Evolutionary conservation across 2,797 vertebrate species (phyloP).

Genomic region (Setipinna tenuifilis): DNA sequence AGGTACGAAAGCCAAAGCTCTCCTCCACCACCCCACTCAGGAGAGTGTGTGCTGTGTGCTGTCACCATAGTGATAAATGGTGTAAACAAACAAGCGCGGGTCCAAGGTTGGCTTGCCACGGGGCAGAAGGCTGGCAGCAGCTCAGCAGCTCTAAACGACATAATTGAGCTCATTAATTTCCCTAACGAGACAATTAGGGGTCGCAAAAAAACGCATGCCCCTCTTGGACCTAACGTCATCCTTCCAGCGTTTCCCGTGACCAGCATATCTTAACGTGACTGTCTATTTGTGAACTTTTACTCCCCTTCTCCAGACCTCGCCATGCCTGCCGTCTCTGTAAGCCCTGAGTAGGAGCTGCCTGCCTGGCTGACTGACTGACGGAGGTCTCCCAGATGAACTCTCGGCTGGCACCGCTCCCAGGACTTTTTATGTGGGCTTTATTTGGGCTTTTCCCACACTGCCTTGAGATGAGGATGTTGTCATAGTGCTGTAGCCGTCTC

Average conservation of each 20-base stretch:
- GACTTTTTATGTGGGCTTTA: not conserved
- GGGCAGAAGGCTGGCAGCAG: not conserved
- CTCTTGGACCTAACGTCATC: conserved; percentile 42
- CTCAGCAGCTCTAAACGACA: conserved; percentile 23
- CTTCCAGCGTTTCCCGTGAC: conserved; percentile 47
- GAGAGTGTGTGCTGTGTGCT: not conserved
- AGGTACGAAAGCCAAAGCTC: not conserved
- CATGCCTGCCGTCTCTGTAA: not conserved
- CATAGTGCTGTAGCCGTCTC: not conserved
- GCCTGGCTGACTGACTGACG: not conserved
- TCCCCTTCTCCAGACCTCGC: not conserved
- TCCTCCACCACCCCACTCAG: not conserved
- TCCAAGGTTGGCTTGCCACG: conserved; percentile 24
- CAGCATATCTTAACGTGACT: not conserved
- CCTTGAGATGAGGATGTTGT: not conserved
- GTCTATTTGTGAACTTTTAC: too few relatives aligned
- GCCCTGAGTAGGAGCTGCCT: not conserved
- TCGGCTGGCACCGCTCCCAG: not conserved
- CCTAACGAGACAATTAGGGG: conserved; percentile 42
- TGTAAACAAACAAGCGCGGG: conserved; percentile 15
- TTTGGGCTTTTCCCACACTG: not conserved
- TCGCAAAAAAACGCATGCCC: conserved; percentile 44
- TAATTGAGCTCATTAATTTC: conserved; percentile 49
- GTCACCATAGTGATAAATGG: conserved; percentile 10
- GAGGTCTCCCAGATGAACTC: not conserved